These are phyloP conservation scores for Melierax canorus DNA, from an alignment of 2,113 vertebrate genomes.

Conservation along the genomic window DNA sequence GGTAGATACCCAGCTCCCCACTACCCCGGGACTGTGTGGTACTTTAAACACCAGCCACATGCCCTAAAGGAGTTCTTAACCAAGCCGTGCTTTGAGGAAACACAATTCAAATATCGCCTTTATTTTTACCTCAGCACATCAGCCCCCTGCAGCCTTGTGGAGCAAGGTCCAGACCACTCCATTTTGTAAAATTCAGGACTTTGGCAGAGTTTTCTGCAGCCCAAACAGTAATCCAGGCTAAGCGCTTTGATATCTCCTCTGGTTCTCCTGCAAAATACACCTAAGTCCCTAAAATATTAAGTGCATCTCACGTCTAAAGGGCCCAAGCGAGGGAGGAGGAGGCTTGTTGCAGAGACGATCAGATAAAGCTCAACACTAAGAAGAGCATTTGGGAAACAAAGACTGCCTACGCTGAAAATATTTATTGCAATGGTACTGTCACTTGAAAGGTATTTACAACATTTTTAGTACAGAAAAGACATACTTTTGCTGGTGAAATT, in stretches of 20 bases:
- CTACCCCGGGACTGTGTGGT: accelerated
- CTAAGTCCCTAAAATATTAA: accelerated
- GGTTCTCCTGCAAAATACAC: not conserved
- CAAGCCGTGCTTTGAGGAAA: not conserved
- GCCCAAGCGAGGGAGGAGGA: not conserved
- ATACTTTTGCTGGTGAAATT: not conserved
- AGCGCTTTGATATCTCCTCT: not conserved
- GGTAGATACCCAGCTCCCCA: not conserved
- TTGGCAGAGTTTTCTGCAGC: not conserved
- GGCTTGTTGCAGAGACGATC: not conserved
- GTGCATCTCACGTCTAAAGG: accelerated
- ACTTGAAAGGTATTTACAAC: not conserved
- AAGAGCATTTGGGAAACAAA: not conserved
- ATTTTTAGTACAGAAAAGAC: not conserved
- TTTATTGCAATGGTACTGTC: not conserved
- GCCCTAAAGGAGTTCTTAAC: not conserved
- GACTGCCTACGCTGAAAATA: not conserved
- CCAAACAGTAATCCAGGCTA: not conserved
- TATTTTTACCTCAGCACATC: not conserved
- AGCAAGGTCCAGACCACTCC: not conserved
- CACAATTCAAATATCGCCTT: not conserved
- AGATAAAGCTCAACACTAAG: not conserved
- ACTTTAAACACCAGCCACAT: not conserved
- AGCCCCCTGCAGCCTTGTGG: accelerated
- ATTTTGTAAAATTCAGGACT: not conserved